A percentile compares a stretch with the other conserved stretches of the same genome.
Conservation (phyloP, 2,797 vertebrate genomes). For the Apogon talboti region DNA sequence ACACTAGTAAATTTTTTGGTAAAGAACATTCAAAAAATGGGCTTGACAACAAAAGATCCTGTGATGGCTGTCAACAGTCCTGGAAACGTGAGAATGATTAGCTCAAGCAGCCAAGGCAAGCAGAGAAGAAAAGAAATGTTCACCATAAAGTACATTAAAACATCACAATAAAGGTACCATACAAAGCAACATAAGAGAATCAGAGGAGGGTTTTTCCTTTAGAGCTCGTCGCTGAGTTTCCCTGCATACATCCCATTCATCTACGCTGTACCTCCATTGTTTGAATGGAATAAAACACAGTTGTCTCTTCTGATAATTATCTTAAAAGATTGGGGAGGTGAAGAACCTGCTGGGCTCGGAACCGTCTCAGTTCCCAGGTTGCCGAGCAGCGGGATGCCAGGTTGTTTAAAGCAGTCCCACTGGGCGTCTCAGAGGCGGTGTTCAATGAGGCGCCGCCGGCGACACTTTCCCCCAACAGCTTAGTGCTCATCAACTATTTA, state of each 20-base stretch:
- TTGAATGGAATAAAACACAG: constrained; percentile 48
- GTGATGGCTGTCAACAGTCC: constrained; percentile 9
- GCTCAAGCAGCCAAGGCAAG: neutral
- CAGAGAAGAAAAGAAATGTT: constrained; percentile 2
- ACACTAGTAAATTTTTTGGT: neutral
- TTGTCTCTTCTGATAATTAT: constrained; percentile 65
- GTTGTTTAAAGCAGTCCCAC: constrained; percentile 84
- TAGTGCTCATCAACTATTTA: constrained; percentile 87
- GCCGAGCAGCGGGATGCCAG: constrained; percentile 62
- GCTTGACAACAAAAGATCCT: constrained; percentile 2
- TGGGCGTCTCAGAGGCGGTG: constrained; percentile 75
- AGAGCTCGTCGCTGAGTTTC: constrained; percentile 25
- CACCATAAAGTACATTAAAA: constrained; percentile 13
- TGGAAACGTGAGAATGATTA: constrained; percentile 1
- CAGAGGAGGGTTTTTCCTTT: constrained; percentile 20
- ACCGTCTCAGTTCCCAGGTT: constrained; percentile 68
- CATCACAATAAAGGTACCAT: constrained; percentile 8
- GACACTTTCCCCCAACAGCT: constrained; percentile 82
- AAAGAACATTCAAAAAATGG: neutral
- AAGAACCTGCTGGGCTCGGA: constrained; percentile 65
- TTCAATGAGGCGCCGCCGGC: constrained; percentile 80
- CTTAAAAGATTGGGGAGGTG: constrained; percentile 60
- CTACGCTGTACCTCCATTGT: constrained; percentile 30
- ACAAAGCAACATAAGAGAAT: neutral
- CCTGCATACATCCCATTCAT: constrained; percentile 17